phyloP scores from a whole-genome alignment of 2,797 vertebrate species.

The Chrosomus eos region DNA sequence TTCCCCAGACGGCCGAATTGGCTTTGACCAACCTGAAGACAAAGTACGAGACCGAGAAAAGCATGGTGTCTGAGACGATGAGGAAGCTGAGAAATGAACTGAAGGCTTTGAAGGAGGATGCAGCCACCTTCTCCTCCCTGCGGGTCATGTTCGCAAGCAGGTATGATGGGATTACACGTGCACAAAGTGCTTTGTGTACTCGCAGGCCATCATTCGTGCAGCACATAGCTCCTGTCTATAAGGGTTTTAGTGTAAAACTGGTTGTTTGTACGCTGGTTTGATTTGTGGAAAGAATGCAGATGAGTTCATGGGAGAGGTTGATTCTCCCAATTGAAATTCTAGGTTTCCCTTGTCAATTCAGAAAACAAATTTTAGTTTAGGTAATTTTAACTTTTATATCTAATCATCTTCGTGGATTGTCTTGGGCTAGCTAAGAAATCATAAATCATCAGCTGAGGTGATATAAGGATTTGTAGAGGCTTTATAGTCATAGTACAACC shows the following conservation, averaged over 20 bases:
- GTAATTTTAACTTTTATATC: neutral
- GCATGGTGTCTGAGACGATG: slow-evolving; percentile 86
- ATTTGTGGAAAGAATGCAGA: neutral
- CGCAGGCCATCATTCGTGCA: neutral
- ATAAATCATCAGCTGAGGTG: neutral
- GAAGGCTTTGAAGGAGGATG: slow-evolving; percentile 87
- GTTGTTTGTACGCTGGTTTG: neutral
- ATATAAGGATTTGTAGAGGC: neutral
- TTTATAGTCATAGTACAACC: neutral
- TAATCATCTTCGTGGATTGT: neutral
- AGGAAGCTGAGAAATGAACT: slow-evolving; percentile 86
- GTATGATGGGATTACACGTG: slow-evolving; percentile 67
- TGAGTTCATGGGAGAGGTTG: slow-evolving; percentile 6
- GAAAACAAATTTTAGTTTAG: neutral
- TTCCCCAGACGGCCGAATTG: slow-evolving; percentile 82
- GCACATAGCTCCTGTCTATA: neutral
- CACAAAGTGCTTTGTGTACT: neutral
- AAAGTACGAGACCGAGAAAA: slow-evolving; percentile 88
- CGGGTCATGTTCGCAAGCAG: slow-evolving; percentile 88
- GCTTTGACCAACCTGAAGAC: slow-evolving; percentile 86
- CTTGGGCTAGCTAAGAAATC: neutral
- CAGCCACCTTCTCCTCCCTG: slow-evolving; percentile 87
- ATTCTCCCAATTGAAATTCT: neutral
- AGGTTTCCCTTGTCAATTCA: neutral
- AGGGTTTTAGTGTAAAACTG: neutral